These are phyloP conservation scores for Boulengeromyrus knoepffleri DNA, from an alignment of 2,113 vertebrate species.

Conservation along the genomic window DNA sequence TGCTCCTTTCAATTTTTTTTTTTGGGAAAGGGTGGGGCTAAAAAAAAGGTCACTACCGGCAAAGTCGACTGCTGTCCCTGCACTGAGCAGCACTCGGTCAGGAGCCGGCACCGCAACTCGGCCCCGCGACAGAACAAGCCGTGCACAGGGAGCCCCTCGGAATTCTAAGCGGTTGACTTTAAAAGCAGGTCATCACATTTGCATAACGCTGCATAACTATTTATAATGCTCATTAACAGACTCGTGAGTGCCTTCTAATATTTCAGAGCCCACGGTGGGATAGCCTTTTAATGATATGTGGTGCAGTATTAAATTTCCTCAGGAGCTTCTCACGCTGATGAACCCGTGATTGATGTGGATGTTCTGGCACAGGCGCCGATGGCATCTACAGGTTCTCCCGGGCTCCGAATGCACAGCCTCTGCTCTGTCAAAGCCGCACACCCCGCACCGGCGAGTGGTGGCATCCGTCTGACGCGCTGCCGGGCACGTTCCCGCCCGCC, in stretches of 20 bases:
- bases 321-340: conserved; percentile 14
- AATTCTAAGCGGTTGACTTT: conserved; percentile 11
- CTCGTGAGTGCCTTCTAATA: conserved; percentile 17
- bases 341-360: conserved; percentile 21
- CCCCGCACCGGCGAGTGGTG: background rate
- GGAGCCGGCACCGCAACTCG: background rate
- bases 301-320: conserved; percentile 17
- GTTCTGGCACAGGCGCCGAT: background rate
- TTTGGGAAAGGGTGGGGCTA: background rate
- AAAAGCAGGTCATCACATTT: conserved; percentile 14
- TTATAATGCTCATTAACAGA: conserved; percentile 25
- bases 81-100: background rate
- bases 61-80: background rate
- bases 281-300: conserved; percentile 17
- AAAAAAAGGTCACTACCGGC: background rate
- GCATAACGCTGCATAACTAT: conserved; percentile 25
- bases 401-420: background rate
- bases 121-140: background rate
- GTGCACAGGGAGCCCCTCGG: background rate
- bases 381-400: background rate
- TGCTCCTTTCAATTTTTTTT: background rate
- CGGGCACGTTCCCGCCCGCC: background rate
- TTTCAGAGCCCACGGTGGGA: conserved; percentile 16
- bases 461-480: background rate
- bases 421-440: background rate